Conservation (phyloP, 2,797 vertebrate genomes). For the Loris lydekkerianus region DNA sequence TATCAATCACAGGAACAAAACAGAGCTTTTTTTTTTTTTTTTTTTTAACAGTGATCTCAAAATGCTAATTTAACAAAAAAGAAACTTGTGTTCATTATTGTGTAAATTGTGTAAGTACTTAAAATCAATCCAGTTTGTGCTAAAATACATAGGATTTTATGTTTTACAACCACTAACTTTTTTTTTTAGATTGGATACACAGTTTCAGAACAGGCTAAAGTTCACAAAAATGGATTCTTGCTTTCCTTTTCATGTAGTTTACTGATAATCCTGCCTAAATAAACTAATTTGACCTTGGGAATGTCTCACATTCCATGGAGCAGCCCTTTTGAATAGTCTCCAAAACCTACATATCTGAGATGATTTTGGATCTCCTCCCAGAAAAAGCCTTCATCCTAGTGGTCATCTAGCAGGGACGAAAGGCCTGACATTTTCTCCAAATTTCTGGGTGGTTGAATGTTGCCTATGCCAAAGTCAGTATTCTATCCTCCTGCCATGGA, state of each 20-base stretch:
- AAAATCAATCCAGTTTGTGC: slow-evolving; percentile 45
- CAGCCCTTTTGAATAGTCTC: slow-evolving; percentile 84
- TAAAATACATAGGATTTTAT: slow-evolving; percentile 53
- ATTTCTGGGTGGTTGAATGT: slow-evolving; percentile 76
- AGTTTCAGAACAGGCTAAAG: slow-evolving; percentile 69
- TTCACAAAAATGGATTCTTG: slow-evolving; percentile 70
- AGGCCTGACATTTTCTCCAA: slow-evolving; percentile 72
- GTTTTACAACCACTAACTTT: slow-evolving; percentile 10
- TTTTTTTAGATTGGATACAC: slow-evolving; percentile 48
- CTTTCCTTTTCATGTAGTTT: slow-evolving; percentile 81
- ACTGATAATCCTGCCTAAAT: slow-evolving; percentile 85
- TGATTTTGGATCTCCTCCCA: slow-evolving; percentile 86
- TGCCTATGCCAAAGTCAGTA: slow-evolving; percentile 72
- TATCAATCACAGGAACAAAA: slow-evolving; percentile 16
- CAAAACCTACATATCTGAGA: slow-evolving; percentile 84
- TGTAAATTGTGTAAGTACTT: slow-evolving; percentile 34
- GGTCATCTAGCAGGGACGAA: slow-evolving; percentile 65
- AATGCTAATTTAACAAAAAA: slow-evolving; percentile 22
- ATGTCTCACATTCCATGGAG: slow-evolving; percentile 80
- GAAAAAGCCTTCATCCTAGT: slow-evolving; percentile 83
- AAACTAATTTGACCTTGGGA: slow-evolving; percentile 85
- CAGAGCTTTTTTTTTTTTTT: background rate
- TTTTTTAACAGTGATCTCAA: background rate
- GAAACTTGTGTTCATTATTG: slow-evolving; percentile 31
- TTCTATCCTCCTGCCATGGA: slow-evolving; percentile 58